These are phyloP conservation scores for Chymomyza caudatula DNA, from an alignment of 2,888 invertebrate genomes.

Conservation along the genomic window DNA sequence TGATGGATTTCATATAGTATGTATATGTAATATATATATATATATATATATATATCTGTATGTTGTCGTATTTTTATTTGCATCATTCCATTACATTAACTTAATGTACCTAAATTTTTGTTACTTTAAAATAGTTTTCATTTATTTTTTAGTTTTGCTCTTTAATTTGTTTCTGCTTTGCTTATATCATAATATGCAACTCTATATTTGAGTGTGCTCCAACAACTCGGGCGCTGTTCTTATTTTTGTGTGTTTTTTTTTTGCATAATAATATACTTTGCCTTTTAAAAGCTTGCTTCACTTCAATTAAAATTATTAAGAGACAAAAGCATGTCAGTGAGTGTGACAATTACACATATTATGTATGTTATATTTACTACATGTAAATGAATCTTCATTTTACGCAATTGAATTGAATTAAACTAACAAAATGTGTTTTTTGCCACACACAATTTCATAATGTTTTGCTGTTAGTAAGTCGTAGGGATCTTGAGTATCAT, in stretches of 20 bases:
- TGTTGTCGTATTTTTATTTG: slow-evolving; percentile 45
- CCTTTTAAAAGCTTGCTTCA: slow-evolving; percentile 36
- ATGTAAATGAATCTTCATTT: slow-evolving; percentile 26
- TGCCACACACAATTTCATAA: neutral
- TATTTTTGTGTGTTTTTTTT: neutral
- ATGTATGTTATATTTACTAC: slow-evolving; percentile 5
- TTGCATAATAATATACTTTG: slow-evolving; percentile 10
- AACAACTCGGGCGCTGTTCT: neutral
- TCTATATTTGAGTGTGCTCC: neutral
- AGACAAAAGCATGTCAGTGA: neutral
- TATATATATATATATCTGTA: slow-evolving; percentile 7
- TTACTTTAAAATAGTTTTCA: slow-evolving; percentile 32
- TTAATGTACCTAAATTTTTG: slow-evolving; percentile 32
- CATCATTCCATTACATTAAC: slow-evolving; percentile 48
- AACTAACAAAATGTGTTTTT: slow-evolving; percentile 14
- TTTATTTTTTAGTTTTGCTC: slow-evolving; percentile 18
- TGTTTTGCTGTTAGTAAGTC: neutral
- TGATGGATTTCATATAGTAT: neutral
- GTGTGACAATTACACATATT: neutral
- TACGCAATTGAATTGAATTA: slow-evolving; percentile 17
- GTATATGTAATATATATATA: neutral
- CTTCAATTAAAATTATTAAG: slow-evolving; percentile 29
- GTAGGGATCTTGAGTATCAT: neutral
- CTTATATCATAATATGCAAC: slow-evolving; percentile 49
- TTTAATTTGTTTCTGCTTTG: slow-evolving; percentile 18